Evolutionary conservation across 2,113 vertebrate species (phyloP), one percentile per base, ranked within the genome.

Genomic region (Siniperca chuatsi): DNA sequence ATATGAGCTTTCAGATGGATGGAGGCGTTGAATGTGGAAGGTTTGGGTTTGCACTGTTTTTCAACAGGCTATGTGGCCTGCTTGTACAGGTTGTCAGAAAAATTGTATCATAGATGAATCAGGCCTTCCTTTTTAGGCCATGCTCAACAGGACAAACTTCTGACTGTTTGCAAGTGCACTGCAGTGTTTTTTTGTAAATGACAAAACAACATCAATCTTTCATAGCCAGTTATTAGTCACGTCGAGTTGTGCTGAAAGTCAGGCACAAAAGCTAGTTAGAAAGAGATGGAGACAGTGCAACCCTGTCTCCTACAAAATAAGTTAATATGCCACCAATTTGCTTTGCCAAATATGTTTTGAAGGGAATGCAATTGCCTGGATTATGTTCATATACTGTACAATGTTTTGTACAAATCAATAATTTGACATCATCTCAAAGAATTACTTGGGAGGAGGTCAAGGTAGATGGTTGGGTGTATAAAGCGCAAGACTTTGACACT

Each of bases 1-100:
- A 57, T 48, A 89, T 21, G 74, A 89, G 82, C 81, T 12, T 11
- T 66, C 74, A 72, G 73, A 83, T 75, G 75, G 85, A 83, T 75
- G 65, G 67, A 77, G 71, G 70, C 6, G 44, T 33, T 55, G 71
- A 46, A 42, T n/a, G 82, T 21, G 20, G 16, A 57, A 58, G 46
- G 74, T 78, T 86, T 78, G 12, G 23, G 13, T 81, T 73, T 42
- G 77, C 6, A 2, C 60, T 58, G 68, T 67, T 69, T 67, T 83
- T 66, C 65, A 77, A 29, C 48, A 52, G 70, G 62, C 50, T 48
- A 15, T 62, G 73, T 73, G 37, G 25, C 78, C 81, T 74, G 79
- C 76, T 82, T 75, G 78, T 86, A 86, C 78, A 74, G 33, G 55
- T 68, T 80, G 71, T 81, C 75, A 80, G 71, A 82, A 55, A 66